phyloP scores from a whole-genome alignment of 2,113 vertebrate genomes.

The Dromiciops gliroides region DNA sequence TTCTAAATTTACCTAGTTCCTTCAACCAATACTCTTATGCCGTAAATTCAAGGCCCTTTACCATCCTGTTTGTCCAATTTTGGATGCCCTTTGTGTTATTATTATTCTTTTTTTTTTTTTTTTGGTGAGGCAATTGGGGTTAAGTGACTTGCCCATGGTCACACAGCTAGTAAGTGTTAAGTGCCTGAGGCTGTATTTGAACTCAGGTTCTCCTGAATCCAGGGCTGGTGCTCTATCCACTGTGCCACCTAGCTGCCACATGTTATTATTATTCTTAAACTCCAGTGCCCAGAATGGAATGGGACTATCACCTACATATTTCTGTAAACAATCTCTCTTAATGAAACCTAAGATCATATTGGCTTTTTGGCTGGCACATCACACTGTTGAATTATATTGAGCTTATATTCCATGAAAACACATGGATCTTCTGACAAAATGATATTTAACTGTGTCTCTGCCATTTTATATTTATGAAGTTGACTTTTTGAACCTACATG shows the following conservation, averaged over 20 bases:
- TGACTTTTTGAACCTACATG: not conserved
- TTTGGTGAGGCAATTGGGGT: no score
- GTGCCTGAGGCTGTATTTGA: no score
- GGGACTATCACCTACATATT: not conserved
- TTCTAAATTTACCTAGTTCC: not conserved
- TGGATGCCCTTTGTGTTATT: not conserved
- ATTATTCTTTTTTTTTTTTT: no score
- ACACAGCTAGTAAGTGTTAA: no score
- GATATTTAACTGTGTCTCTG: not conserved
- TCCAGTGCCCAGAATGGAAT: not conserved
- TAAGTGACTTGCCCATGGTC: no score
- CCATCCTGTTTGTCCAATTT: not conserved
- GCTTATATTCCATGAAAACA: not conserved
- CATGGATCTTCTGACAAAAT: not conserved
- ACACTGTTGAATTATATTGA: not conserved
- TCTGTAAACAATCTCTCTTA: not conserved
- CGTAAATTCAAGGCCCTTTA: not conserved
- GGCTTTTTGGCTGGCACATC: not conserved
- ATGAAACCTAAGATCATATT: not conserved
- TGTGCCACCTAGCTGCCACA: no score
- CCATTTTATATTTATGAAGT: not conserved
- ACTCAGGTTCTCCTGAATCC: no score
- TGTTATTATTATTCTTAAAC: not conserved
- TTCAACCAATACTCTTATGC: not conserved
- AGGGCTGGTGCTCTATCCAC: no score